Evolutionary conservation across 2,797 vertebrate genomes (phyloP), one percentile per base, ranked within the genome.

Genomic region (Brachymystax lenok): DNA sequence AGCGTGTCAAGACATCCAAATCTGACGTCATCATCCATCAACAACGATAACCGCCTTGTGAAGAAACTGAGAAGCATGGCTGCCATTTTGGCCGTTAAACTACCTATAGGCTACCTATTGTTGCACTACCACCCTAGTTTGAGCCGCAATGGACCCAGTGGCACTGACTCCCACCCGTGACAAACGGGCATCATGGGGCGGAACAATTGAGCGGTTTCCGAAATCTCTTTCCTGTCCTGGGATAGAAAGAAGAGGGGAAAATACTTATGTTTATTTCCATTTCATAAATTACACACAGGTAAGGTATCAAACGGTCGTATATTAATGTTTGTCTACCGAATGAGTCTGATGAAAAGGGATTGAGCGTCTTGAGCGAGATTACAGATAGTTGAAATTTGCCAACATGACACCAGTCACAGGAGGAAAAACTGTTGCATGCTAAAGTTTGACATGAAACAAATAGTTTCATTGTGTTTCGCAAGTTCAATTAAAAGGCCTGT

Each of bases 141-240:
- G 94, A 94, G 87, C 93, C 92, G n/a, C 59, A 92, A 95, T 95
- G 94, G 91, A 89, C 85, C 63, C 84, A 7, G 85, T 87, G 30
- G 74, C 89, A 64, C 79, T 69, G 13, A 14, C 2, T 35, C 27
- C 67, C 14, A 73, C 61, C 74, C 69, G 56, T 52, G 63, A 76
- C 74, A 52, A 73, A 66, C 70, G 27, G 73, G 79, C 79, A 83
- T 81, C 79, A 63, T 83, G 84, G 84, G 94, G 93, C 90, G 91
- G 90, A 88, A 87, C 77, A 21, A 78, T 75, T 77, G 78, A 85
- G 85, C 80, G n/a, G 86, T 91, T 95, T 95, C 95, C 94, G 95
- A 92, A 91, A 90, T 90, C 87, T 85, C 89, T 95, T 94, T 92
- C 91, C 77, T 93, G 91, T 92, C 91, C 84, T 92, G 92, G 90